A percentile compares a stretch with the other conserved stretches of the same genome.
Evolutionary conservation across 2,888 invertebrate species (phyloP).

Genomic region (Furcula furcula): DNA sequence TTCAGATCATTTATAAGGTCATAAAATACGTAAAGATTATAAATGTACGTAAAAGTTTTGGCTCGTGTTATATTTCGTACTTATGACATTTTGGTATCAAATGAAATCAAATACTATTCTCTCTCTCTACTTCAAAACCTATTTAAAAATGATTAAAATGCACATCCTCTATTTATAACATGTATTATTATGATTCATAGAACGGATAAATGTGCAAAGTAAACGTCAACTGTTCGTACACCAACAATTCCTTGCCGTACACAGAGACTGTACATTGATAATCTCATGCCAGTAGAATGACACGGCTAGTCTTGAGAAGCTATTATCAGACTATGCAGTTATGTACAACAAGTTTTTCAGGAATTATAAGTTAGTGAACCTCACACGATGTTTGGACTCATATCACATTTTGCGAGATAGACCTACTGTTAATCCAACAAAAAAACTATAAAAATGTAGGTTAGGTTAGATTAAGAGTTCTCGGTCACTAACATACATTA

Average conservation of each 20-base stretch:
- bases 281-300: slow-evolving; percentile 30
- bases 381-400: slow-evolving; percentile 3
- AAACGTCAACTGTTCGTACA: slow-evolving; percentile 42
- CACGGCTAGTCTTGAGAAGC: slow-evolving; percentile 15
- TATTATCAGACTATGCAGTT: slow-evolving; percentile 25
- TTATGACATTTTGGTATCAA: too few relatives aligned
- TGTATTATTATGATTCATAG: background rate
- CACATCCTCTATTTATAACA: too few relatives aligned
- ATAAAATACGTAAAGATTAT: slow-evolving; percentile 15
- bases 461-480: too few relatives aligned
- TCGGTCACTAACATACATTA: too few relatives aligned
- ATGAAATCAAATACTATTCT: too few relatives aligned
- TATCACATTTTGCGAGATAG: too few relatives aligned
- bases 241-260: slow-evolving; percentile 35
- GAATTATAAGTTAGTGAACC: slow-evolving; percentile 27
- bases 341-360: slow-evolving; percentile 47
- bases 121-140: too few relatives aligned
- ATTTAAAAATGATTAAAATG: too few relatives aligned
- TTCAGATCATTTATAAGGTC: slow-evolving; percentile 16
- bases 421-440: too few relatives aligned
- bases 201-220: slow-evolving; percentile 28
- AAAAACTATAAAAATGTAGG: too few relatives aligned
- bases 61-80: slow-evolving; percentile 14
- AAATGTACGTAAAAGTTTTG: slow-evolving; percentile 14
- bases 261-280: slow-evolving; percentile 38